phyloP scores from a whole-genome alignment of 1,140 invertebrate genomes.

The Lanistes nyassanus region DNA sequence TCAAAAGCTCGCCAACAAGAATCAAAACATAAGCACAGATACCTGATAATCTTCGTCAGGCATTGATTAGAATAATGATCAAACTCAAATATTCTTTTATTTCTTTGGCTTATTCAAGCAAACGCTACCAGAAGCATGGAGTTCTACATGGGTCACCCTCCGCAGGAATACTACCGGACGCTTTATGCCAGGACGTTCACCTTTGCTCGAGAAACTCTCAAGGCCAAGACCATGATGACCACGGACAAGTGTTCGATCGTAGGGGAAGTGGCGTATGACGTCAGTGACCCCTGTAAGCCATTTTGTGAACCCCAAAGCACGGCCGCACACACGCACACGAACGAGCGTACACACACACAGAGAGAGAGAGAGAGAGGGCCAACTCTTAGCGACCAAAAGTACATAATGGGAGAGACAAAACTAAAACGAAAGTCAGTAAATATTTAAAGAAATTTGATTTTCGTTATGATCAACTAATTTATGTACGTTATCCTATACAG shows the following conservation, averaged over 20 bases:
- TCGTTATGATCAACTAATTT: no score
- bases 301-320: not conserved
- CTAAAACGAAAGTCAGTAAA: not conserved
- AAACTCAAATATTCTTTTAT: not conserved
- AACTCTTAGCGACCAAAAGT: not conserved
- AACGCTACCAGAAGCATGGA: not conserved
- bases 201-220: conserved; percentile 11
- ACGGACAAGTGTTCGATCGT: conserved; percentile 7
- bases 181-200: conserved; percentile 6
- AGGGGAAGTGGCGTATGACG: conserved; percentile 16
- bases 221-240: conserved; percentile 20
- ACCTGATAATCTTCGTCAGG: not conserved
- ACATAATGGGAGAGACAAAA: not conserved
- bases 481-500: no score
- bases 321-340: not conserved
- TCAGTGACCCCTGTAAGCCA: conserved; percentile 3
- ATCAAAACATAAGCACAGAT: not conserved
- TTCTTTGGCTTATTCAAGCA: not conserved
- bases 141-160: conserved; percentile 17
- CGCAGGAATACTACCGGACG: not conserved
- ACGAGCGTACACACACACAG: not conserved
- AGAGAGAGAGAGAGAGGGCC: not conserved
- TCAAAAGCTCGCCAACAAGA: not conserved
- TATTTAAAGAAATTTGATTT: not conserved
- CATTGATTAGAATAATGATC: not conserved